These are phyloP conservation scores for Melanotaenia maccullochi DNA, from an alignment of 2,797 vertebrate species.

Conservation along the genomic window DNA sequence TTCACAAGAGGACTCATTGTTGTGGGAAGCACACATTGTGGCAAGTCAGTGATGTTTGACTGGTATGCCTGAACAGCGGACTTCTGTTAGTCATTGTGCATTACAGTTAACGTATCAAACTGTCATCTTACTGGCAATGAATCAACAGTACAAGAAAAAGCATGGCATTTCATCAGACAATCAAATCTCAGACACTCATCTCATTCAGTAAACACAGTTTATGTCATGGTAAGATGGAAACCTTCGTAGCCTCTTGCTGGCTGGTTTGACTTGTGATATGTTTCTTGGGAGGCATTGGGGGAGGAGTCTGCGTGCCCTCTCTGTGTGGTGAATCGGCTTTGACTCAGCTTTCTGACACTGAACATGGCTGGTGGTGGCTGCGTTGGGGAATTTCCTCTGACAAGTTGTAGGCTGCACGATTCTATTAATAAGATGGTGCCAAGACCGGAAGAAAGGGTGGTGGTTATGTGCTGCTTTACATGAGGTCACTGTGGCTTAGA, in stretches of 20 bases:
- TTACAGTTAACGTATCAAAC: slow-evolving; percentile 37
- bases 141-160: slow-evolving; percentile 25
- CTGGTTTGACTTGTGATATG: slow-evolving; percentile 43
- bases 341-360: slow-evolving; percentile 56
- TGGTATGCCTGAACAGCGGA: slow-evolving; percentile 39
- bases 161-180: slow-evolving; percentile 52
- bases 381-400: slow-evolving; percentile 32
- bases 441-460: background rate
- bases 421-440: slow-evolving; percentile 13
- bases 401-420: slow-evolving; percentile 20
- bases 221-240: slow-evolving; percentile 9
- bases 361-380: slow-evolving; percentile 10
- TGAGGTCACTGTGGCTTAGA: background rate
- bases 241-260: slow-evolving; percentile 2
- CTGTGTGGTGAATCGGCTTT: slow-evolving; percentile 40
- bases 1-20: slow-evolving; percentile 54
- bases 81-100: slow-evolving; percentile 58
- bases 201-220: slow-evolving; percentile 17
- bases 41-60: slow-evolving; percentile 42
- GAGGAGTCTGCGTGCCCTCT: slow-evolving; percentile 27
- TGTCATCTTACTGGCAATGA: slow-evolving; percentile 29
- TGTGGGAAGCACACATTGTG: slow-evolving; percentile 50
- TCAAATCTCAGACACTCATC: slow-evolving; percentile 28
- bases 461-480: slow-evolving; percentile 3
- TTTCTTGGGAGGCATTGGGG: slow-evolving; percentile 32